phyloP scores from a whole-genome alignment of 2,113 vertebrate genomes.

The Lycaon pictus region DNA sequence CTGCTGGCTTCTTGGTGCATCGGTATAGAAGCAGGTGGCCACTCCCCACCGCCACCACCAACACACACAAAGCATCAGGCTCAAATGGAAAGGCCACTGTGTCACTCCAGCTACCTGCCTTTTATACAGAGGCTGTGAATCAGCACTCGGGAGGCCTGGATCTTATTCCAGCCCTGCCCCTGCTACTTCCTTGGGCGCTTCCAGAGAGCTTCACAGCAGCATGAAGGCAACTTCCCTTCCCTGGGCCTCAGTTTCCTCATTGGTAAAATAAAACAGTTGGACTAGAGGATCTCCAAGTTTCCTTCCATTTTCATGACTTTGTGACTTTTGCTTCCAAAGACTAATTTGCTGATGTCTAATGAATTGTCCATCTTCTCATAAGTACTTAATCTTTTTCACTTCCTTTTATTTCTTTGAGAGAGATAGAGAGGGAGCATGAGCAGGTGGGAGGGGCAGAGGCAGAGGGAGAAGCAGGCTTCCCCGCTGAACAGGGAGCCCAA shows the following conservation, averaged over 20 bases:
- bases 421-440: neutral
- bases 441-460: neutral
- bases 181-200: neutral
- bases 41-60: neutral
- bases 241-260: neutral
- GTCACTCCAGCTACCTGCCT: neutral
- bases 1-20: neutral
- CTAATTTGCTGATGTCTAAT: neutral
- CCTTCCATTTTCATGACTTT: neutral
- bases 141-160: too few relatives aligned
- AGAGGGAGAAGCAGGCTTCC: neutral
- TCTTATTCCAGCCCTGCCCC: neutral
- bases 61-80: neutral
- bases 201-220: neutral
- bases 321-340: neutral
- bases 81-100: neutral
- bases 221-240: neutral
- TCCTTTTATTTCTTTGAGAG: neutral
- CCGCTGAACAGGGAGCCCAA: neutral
- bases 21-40: neutral
- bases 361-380: neutral
- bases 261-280: neutral
- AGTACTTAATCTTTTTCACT: neutral
- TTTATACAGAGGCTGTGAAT: neutral
- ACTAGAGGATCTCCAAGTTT: neutral